Evolutionary conservation across 2,888 invertebrate species (phyloP).

Genomic region (Scaptomyza parva): DNA sequence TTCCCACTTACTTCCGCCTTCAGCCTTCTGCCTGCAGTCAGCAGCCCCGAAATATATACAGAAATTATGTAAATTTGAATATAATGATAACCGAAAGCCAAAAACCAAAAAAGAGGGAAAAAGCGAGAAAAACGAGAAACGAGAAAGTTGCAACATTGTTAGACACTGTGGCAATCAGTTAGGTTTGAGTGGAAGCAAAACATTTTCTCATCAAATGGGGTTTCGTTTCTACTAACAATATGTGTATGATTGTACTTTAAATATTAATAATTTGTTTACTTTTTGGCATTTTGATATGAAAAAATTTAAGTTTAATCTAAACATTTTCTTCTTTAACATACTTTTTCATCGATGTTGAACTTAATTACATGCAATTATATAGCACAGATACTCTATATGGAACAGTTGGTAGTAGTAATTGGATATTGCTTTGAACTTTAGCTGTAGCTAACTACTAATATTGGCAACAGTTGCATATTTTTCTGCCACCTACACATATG

Average conservation of each 20-base stretch:
- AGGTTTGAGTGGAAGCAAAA: background rate
- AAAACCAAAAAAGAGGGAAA: constrained; percentile 21
- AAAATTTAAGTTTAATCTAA: too few species aligned
- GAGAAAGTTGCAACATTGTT: constrained; percentile 2
- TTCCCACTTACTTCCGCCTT: constrained; percentile 2
- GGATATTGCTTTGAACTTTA: background rate
- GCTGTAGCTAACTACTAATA: background rate
- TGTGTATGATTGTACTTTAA: background rate
- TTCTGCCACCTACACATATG: constrained; percentile 11
- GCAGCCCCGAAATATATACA: constrained; percentile 37
- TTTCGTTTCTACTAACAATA: constrained; percentile 3
- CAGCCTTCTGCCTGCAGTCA: constrained; percentile 15
- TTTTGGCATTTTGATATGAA: background rate
- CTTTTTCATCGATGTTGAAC: background rate
- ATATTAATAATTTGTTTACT: background rate
- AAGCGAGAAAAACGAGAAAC: too few species aligned
- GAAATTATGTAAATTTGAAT: constrained; percentile 77
- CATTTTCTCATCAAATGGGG: constrained; percentile 18
- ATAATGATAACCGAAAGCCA: constrained; percentile 67
- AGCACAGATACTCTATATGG: background rate
- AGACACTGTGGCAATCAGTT: constrained; percentile 2
- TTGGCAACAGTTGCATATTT: constrained; percentile 35
- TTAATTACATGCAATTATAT: background rate
- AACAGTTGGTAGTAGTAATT: background rate
- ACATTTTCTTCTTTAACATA: too few species aligned